phyloP scores from a whole-genome alignment of 2,888 invertebrate species.

The Quadroppia sp. region DNA sequence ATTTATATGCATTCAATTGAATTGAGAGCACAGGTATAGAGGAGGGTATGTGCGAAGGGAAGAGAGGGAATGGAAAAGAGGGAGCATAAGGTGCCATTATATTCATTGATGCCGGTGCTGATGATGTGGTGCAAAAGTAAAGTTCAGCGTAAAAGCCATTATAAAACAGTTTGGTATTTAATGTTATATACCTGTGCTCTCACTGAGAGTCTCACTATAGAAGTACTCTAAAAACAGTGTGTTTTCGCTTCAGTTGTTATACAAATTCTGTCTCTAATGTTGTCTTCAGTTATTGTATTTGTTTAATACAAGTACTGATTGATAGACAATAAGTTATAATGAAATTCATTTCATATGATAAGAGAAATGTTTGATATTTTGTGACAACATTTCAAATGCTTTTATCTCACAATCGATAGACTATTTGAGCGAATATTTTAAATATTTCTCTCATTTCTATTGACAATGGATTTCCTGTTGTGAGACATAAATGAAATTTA shows the following conservation, averaged over 20 bases:
- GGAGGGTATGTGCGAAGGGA: background rate
- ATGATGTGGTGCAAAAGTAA: too few relatives aligned
- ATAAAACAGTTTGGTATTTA: background rate
- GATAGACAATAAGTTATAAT: background rate
- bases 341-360: background rate
- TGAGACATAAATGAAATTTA: slow-evolving; percentile 10
- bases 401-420: background rate
- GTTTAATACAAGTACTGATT: slow-evolving; percentile 28
- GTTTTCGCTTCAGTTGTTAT: slow-evolving; percentile 15
- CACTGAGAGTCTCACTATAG: background rate
- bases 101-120: slow-evolving; percentile 25
- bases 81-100: slow-evolving; percentile 33
- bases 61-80: slow-evolving; percentile 10
- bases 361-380: background rate
- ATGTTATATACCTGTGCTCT: background rate
- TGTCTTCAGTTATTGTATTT: background rate
- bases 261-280: slow-evolving; percentile 22
- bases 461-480: slow-evolving; percentile 22
- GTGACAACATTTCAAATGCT: background rate
- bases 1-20: background rate
- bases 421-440: background rate
- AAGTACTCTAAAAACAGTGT: background rate
- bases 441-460: slow-evolving; percentile 11
- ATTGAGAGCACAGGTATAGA: background rate
- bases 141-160: slow-evolving; percentile 33